Conservation (phyloP, 1,140 invertebrate species). For the Zaprionus lachaisei region DNA sequence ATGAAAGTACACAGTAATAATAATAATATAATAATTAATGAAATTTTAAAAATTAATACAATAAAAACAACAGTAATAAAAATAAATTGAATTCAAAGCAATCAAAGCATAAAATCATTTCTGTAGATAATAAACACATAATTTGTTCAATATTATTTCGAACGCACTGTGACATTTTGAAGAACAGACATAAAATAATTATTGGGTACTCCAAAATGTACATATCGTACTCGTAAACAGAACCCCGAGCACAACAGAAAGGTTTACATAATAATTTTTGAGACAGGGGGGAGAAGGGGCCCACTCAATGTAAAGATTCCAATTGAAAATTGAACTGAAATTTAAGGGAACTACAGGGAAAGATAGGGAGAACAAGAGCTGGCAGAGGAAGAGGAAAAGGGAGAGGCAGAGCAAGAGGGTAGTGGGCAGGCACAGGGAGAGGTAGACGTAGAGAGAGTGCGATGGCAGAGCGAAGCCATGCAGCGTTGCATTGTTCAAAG, state of each 20-base stretch:
- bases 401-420: background rate
- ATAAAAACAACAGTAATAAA: background rate
- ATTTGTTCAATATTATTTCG: constrained; percentile 1
- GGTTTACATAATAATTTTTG: background rate
- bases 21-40: background rate
- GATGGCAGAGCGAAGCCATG: background rate
- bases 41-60: background rate
- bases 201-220: background rate
- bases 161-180: background rate
- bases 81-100: background rate
- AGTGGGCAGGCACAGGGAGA: background rate
- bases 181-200: constrained; percentile 4
- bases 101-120: background rate
- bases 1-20: background rate
- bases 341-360: background rate
- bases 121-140: constrained; percentile 1
- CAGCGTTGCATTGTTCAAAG: background rate
- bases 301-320: background rate
- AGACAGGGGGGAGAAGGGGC: no score
- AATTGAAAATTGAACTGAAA: constrained; percentile 7
- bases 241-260: background rate
- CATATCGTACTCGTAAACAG: constrained; percentile 3
- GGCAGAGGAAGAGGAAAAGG: no score
- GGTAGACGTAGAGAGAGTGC: background rate
- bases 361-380: background rate